A percentile compares a stretch with the other conserved stretches of the same genome.
These are phyloP conservation scores for Protobothrops flavoviridis DNA, from an alignment of 2,113 vertebrate genomes.

Conservation along the genomic window DNA sequence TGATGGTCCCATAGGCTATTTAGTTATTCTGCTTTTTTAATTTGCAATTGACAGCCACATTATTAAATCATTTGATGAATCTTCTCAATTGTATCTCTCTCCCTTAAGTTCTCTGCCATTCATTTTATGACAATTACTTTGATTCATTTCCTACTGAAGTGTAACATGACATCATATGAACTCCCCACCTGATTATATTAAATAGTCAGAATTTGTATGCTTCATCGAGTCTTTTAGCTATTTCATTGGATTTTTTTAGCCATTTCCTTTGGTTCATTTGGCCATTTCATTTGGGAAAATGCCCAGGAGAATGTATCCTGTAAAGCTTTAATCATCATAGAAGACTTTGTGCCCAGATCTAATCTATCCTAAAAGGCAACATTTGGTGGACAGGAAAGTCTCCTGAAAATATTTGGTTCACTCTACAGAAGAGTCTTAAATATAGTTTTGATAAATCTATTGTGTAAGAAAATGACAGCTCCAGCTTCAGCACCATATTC, in stretches of 20 bases:
- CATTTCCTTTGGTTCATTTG: conserved; percentile 38
- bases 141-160: conserved; percentile 36
- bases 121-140: conserved; percentile 39
- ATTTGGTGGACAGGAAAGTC: conserved; percentile 10
- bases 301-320: conserved; percentile 29
- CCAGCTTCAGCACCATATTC: not conserved
- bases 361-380: conserved; percentile 21
- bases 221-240: conserved; percentile 28
- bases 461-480: not conserved
- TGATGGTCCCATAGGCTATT: conserved; percentile 35
- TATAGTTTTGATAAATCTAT: not conserved
- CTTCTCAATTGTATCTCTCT: conserved; percentile 33
- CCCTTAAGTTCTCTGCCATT: conserved; percentile 32
- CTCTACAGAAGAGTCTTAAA: not conserved
- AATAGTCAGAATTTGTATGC: conserved; percentile 33
- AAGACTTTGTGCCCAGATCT: conserved; percentile 24
- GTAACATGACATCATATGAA: conserved; percentile 39
- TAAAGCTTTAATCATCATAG: conserved; percentile 33
- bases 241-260: conserved; percentile 37
- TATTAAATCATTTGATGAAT: conserved; percentile 37
- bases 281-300: conserved; percentile 35
- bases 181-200: conserved; percentile 37
- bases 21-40: conserved; percentile 41
- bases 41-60: conserved; percentile 32
- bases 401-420: conserved; percentile 18